Evolutionary conservation across 2,888 invertebrate species (phyloP), one percentile per base, ranked within the genome.

Genomic region (Noctua janthina): DNA sequence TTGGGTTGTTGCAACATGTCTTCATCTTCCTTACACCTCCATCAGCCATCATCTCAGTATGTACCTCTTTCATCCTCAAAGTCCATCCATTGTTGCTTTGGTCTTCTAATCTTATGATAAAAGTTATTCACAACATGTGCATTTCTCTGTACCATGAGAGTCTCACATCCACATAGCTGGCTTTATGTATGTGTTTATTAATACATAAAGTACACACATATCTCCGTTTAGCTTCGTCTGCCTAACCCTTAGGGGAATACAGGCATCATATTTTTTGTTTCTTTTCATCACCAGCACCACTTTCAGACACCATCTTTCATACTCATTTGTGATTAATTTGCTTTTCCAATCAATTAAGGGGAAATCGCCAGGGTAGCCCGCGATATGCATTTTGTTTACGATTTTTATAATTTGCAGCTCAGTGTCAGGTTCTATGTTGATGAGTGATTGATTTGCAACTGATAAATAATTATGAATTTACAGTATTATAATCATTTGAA

Each of bases 201-300:
- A 35, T 35, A 20, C 10, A 35, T 4, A 64, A 35, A 64, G 20
- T 1, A 20, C 66, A 35, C 20, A 64, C 8, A 67, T 43, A n/a
- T 43, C n/a, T n/a, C 68, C 15, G n/a, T 15, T 46, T 68, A 1
- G 46, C 46, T n/a, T 68, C 68, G 49, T 68, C 59, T 83, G 59
- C 59, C 59, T 76, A 62, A 15, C 43, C 59, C 51, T 46, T 51
- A 35, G 59, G 43, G 80, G 13, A 23, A 10, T 46, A 20, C 35
- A 46, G 80, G 83, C 51, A 51, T 68, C 20, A 29, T 68, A 43
- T 51, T 51, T 67, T 43, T 62, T 59, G 11, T 51, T 68, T 68
- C n/a, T 49, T 66, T 69, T 84, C 20, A 13, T 56, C 84, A 81
- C 81, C 81, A 76, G 81, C 81, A 69, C 81, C 83, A 77, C 77